Base-by-base conservation (phyloP, 2,888 invertebrate genomes). In the Brachyptera putata region DNA sequence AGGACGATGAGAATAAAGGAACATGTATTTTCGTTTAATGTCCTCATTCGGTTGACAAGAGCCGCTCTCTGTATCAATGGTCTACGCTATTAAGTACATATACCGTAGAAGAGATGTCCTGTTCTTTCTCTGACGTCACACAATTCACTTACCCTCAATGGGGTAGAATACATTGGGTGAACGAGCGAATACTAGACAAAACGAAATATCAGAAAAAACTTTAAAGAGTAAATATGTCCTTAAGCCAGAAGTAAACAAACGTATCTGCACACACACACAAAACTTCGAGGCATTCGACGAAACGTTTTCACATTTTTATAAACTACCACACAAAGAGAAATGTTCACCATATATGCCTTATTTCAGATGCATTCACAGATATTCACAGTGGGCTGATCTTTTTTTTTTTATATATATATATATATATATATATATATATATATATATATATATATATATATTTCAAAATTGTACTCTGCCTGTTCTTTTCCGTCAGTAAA, bases 141-240 rank as follows among this genome's bases (percentile, higher is more conserved):
- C 53, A 53, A 16, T 36, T 34, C 53, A 53, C 53, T 53, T 34
- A 36, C 36, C 34, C 36, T 53, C 53, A 53, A 53, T 34, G 53
- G 53, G 4, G 18, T 36, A 53, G 53, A 53, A 30, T 16, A 7
- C 53, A 34, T 53, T 21, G 53, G n/a, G n/a, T n/a, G n/a, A n/a
- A n/a, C n/a, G n/a, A n/a, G n/a, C n/a, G n/a, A n/a, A n/a, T n/a
- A n/a, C n/a, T n/a, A n/a, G n/a, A n/a, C n/a, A n/a, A n/a, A 22
- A 16, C 24, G 36, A 53, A 14, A 34, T 22, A 21, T 36, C 36
- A 16, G 53, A 18, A 21, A 36, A 53, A 53, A 53, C 43, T n/a
- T 43, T 21, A 13, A 43, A 2, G 11, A 53, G 21, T 18, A 53
- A 53, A 53, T 53, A 34, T 53, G 34, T 53, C 36, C 53, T 36